A percentile compares a stretch with the other conserved stretches of the same genome.
These are phyloP conservation scores for Platycnemis pennipes DNA, from an alignment of 2,888 invertebrate species.

Conservation along the genomic window DNA sequence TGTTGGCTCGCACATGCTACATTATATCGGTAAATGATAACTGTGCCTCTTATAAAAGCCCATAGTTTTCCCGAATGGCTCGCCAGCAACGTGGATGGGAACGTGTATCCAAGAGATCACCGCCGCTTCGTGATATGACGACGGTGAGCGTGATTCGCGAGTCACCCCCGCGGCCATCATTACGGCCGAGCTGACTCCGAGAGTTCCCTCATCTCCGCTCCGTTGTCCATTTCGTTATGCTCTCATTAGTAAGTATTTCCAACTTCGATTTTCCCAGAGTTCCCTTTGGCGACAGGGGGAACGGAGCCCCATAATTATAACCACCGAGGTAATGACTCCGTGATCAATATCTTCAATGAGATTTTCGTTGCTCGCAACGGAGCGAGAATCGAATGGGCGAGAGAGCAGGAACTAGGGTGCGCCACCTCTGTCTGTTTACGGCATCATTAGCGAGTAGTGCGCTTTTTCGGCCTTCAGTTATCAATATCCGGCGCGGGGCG, in stretches of 20 bases:
- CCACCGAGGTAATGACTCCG: conserved; percentile 2
- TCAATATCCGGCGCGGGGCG: neutral
- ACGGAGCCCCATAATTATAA: conserved; percentile 6
- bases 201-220: neutral
- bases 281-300: neutral
- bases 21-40: neutral
- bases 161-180: neutral
- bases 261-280: neutral
- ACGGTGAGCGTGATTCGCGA: neutral
- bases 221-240: conserved; percentile 31
- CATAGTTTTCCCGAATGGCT: neutral
- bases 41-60: neutral
- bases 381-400: neutral
- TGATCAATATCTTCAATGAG: conserved; percentile 31
- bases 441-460: neutral
- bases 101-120: neutral
- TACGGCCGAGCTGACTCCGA: neutral
- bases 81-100: neutral
- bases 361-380: neutral
- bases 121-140: neutral
- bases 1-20: too few species aligned
- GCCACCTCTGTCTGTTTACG: neutral
- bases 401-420: neutral
- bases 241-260: neutral
- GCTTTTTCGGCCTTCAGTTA: conserved; percentile 2